Evolutionary conservation across 2,888 invertebrate species (phyloP), one percentile per base, ranked within the genome.

Genomic region (Parnassius glacialis): DNA sequence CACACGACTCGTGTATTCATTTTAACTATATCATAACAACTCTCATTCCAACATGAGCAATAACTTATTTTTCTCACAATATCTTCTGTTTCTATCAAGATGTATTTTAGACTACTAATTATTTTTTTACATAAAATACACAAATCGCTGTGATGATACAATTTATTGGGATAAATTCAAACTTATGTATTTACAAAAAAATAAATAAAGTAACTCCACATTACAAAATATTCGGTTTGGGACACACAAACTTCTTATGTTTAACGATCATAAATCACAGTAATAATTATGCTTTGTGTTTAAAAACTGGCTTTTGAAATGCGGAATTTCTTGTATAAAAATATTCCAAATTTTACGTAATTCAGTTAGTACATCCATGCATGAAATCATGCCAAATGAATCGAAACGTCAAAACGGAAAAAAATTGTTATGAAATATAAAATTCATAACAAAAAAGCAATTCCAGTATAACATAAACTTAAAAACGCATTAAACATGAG

Each of bases 331-430:
- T 34, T 52, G 13, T 25, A 41, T 10, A 41, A 62, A 48, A 61
- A 10, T 58, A 54, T 7, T 11, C 0, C 2, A 45, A 48, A 52
- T 54, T 43, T 11, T 9, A 45, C 13, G 55, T 34, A 20, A 41
- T 44, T 57, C 41, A 64, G 65, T 72, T 70, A 74, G 67, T 67
- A 74, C 71, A 68, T 64, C 41, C 77, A 78, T 77, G 75, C 77
- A 67, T 62, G 61, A 64, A 57, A 52, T 54, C 73, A 74, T 73
- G 71, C 72, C 9, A 45, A 52, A 60, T n/a, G 20, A 12, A 45
- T 7, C 16, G 13, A 60, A 34, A 42, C 9, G 3, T 9, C 13
- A 34, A 10, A 7, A 34, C 34, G 34, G 34, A 34, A 34, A 34
- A 34, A 34, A 7, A 1, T 34, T 44, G 44, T 44, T 44, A 11